Evolutionary conservation across 64 coral and sea anemone species (phyloP).

Genomic region (Trachythela sp.): DNA sequence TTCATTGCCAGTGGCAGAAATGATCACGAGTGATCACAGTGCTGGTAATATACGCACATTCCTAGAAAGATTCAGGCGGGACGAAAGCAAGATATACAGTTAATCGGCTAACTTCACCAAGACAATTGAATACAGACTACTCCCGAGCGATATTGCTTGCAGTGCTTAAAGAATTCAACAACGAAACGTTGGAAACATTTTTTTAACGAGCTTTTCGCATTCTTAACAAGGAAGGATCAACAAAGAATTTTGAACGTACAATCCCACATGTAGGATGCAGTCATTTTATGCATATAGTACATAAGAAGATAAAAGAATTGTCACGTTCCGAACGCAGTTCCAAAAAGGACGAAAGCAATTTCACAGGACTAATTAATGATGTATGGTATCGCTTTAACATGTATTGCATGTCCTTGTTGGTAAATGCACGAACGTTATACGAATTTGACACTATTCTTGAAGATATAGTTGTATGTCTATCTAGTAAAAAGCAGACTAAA

Average conservation of each 20-base stretch:
- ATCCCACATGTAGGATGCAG: conserved; percentile 39
- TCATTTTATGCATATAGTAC: conserved; percentile 39
- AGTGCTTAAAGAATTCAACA: conserved; percentile 1
- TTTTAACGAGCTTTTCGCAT: conserved; percentile 4
- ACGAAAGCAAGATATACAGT: background rate
- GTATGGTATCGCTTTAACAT: background rate
- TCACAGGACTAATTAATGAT: background rate
- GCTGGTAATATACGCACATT: conserved; percentile 24
- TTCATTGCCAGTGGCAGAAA: conserved; percentile 43
- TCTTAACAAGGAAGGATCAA: background rate
- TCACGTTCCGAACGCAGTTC: background rate
- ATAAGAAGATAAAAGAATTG: background rate
- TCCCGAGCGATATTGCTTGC: background rate
- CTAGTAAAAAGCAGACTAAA: background rate
- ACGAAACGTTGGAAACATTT: conserved; percentile 11
- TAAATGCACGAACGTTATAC: background rate
- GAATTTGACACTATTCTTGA: conserved; percentile 25
- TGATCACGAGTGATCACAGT: conserved; percentile 19
- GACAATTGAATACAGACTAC: background rate
- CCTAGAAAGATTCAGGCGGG: background rate
- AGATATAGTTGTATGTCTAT: too few species aligned
- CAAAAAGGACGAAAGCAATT: too few species aligned
- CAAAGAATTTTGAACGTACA: background rate
- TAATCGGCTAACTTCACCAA: background rate
- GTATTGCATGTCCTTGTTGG: background rate